Percentiles rank a stretch among this genome's conserved stretches.
Conservation (phyloP, 2,888 invertebrate genomes). For the Alentia gelatinosa region DNA sequence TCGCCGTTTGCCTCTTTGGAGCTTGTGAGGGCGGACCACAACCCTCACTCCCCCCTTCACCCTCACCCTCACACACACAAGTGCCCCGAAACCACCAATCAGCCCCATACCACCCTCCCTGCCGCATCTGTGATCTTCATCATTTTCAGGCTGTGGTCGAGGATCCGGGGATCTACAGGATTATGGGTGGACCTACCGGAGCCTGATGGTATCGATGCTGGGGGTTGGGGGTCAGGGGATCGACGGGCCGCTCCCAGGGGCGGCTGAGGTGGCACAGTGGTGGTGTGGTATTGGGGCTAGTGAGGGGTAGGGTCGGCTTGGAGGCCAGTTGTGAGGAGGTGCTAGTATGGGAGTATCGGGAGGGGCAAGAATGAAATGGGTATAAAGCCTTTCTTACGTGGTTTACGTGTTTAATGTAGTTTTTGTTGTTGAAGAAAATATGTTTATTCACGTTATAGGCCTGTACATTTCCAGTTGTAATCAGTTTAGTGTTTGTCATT, state of each 20-base stretch:
- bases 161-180: slow-evolving; percentile 37
- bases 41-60: not conserved
- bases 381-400: too few relatives aligned
- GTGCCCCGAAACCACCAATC: not conserved
- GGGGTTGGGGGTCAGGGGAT: not conserved
- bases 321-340: too few relatives aligned
- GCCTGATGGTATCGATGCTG: not conserved
- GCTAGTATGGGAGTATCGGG: too few relatives aligned
- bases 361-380: too few relatives aligned
- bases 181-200: not conserved
- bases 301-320: not conserved
- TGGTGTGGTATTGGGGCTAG: not conserved
- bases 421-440: too few relatives aligned
- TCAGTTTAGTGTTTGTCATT: too few relatives aligned
- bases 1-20: not conserved
- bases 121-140: slow-evolving; percentile 23
- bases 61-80: not conserved
- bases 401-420: too few relatives aligned
- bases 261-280: not conserved
- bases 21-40: too few relatives aligned
- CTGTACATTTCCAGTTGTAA: too few relatives aligned
- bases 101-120: not conserved
- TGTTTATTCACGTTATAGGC: too few relatives aligned
- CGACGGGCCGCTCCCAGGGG: not conserved
- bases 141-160: not conserved